Evolutionary conservation across 2,797 vertebrate genomes (phyloP).

Genomic region (Paguma larvata): DNA sequence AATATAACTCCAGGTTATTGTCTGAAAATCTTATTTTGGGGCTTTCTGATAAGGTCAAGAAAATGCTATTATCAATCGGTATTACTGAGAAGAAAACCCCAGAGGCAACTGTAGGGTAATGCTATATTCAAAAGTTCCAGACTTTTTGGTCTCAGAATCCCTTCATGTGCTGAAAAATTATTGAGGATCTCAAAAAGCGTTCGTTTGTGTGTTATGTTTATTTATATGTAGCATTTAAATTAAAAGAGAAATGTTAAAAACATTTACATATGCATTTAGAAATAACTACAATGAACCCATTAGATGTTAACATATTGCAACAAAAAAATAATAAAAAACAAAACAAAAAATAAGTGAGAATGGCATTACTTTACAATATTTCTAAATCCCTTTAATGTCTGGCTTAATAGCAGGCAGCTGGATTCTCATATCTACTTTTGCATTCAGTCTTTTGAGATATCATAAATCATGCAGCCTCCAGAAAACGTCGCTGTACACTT

Average conservation of each 20-base stretch:
- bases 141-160: constrained; percentile 11
- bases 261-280: constrained; percentile 33
- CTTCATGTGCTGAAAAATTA: constrained; percentile 23
- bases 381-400: background rate
- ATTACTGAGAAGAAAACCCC: constrained; percentile 44
- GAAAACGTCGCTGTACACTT: background rate
- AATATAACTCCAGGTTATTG: constrained; percentile 10
- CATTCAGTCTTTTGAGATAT: background rate
- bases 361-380: constrained; percentile 39
- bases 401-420: background rate
- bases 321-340: constrained; percentile 30
- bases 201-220: background rate
- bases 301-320: constrained; percentile 32
- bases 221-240: constrained; percentile 28
- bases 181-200: background rate
- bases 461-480: background rate
- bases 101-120: constrained; percentile 25
- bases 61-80: constrained; percentile 37
- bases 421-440: background rate
- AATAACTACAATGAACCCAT: constrained; percentile 27
- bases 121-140: background rate
- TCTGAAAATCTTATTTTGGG: constrained; percentile 19
- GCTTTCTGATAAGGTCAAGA: constrained; percentile 10
- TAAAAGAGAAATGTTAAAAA: constrained; percentile 34
- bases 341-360: background rate